Evolutionary conservation across 2,797 vertebrate species (phyloP), one percentile per base, ranked within the genome.

Genomic region (Enteromius mattozi): DNA sequence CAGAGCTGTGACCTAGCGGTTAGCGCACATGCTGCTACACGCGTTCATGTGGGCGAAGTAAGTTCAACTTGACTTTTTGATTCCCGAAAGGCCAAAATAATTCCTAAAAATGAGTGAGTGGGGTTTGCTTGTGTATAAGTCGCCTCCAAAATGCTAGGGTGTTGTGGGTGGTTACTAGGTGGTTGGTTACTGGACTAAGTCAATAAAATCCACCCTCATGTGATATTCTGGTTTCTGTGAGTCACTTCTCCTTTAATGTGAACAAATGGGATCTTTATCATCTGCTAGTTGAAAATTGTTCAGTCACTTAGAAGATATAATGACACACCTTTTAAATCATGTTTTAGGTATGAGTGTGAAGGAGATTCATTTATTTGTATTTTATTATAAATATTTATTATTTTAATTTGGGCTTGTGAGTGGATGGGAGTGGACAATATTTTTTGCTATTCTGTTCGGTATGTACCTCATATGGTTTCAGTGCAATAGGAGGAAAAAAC

Each of bases 21-120:
- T 77, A 59, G 51, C 35, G 2, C 54, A 17, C 54, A 40, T 37
- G 74, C 63, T 35, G 42, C 63, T 49, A 80, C 27, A 80, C 63
- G 24, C 30, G 30, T 49, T 17, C 0, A 8, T 80, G 65, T 69
- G 47, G 65, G 78, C 33, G 17, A 79, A 30, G 37, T 40, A 33
- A 65, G 77, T 49, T 80, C 8, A 54, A 19, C 19, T 54, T 24
- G 30, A 24, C 30, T 27, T 69, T 69, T 51, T 51, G 17, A 40
- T 69, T 54, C 33, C n/a, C 5, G 17, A 54, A 17, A 69, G 47
- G 63, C 13, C 21, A 54, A 68, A 80, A 27, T 54, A 35, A 49
- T n/a, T 45, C 6, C 61, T 66, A 14, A 35, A 49, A 49, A 79
- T n/a, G 10, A 35, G 47, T 75, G 72, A 9, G 42, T 54, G 49